Evolutionary conservation across 1,140 invertebrate species (phyloP), one percentile per base, ranked within the genome.

Genomic region (Lucilia sericata): DNA sequence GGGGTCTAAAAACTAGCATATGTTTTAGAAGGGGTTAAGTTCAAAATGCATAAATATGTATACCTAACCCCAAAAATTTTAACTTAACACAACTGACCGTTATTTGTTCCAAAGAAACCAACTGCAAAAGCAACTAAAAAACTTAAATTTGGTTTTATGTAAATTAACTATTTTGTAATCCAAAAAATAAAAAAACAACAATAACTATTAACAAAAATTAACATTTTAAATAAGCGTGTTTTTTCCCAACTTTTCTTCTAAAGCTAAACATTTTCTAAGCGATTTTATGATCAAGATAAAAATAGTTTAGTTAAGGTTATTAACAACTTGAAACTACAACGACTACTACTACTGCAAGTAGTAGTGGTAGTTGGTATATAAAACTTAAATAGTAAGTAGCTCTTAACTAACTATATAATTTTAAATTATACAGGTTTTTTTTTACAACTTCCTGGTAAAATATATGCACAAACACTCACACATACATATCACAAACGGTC

Each of bases 241-340:
- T 76, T 55, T 55, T 42, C 34, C 74, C 25, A 30, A 30, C 1
- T 30, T 9, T 42, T 47, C n/a, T 76, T 17, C 34, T 30, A 30
- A 42, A 42, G 30, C 12, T 55, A 14, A 42, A 42, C 42, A 42
- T 42, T 42, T 42, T 42, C 49, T 17, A 55, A 55, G 17, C 12
- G 51, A 55, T 55, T n/a, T 55, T 55, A 55, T 17, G 17, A 55
- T 55, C 51, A 17, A 55, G 51, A 76, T 76, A 76, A 76, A 76
- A 76, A 76, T 76, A 42, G 74, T 76, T 76, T 76, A 19, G 74
- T 76, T 76, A 76, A 76, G 74, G 74, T 36, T 76, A 76, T 19
- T 42, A 42, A 17, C 34, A 76, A 76, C 34, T 42, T 76, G 47
- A 42, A 30, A 74, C 3, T 8, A 30, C 30, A 30, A 25, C 10